Evolutionary conservation across 2,113 vertebrate genomes (phyloP), one percentile per base, ranked within the genome.

Genomic region (Tympanuchus pallidicinctus): DNA sequence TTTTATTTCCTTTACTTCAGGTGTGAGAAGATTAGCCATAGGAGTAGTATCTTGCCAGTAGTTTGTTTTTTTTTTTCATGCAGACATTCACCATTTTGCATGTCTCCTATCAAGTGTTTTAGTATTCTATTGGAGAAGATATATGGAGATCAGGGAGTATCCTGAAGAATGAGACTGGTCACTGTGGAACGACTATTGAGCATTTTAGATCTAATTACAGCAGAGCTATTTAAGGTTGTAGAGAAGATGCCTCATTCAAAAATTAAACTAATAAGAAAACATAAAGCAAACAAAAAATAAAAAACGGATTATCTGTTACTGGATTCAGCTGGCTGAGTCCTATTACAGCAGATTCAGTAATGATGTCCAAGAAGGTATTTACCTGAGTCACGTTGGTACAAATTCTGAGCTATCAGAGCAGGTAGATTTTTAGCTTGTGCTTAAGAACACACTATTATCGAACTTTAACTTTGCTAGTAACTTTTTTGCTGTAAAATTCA

Each of bases 51-150:
- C 11, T 67, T 70, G 25, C 36, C 6, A 45, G 13, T 4, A n/a
- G 32, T 45, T 43, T 10, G 17, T 36, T 24, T 22, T 5, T 19
- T 3, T 25, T 20, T 21, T 8, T 59, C 72, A 65, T 45, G 2
- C 6, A 57, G 8, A 4, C 2, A 34, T 12, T 13, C 72, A 13
- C 18, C 6, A 13, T 54, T 65, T 71, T 50, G 48, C 22, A 14
- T 15, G 8, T 11, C 1, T 59, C 28, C 2, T 48, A 4, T 63
- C 13, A 6, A 5, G 12, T 1, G 7, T 16, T 43, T 56, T 45
- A 36, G 50, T 13, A 52, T 2, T 12, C 6, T 30, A 77, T 52
- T 81, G 45, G 10, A 21, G 64, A 40, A 66, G 17, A 17, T 32
- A 7, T 66, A 32, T 34, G 11, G 18, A 61, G 57, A 5, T 24